Evolutionary conservation across 2,888 invertebrate species (phyloP), one percentile per base, ranked within the genome.

Genomic region (Hetaerina titia): DNA sequence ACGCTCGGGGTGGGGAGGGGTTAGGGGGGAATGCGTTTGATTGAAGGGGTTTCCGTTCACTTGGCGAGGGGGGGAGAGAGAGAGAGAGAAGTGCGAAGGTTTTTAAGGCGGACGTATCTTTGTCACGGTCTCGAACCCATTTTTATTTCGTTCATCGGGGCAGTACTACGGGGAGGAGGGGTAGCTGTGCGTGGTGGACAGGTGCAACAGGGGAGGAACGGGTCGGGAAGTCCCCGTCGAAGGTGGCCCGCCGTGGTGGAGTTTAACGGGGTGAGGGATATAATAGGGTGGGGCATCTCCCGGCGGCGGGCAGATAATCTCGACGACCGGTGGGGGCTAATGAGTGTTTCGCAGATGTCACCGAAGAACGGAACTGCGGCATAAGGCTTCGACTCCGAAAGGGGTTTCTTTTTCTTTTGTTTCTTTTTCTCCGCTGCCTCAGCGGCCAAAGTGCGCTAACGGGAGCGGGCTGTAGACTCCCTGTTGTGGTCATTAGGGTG

Each of bases 331-430:
- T 19, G 81, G 31, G 25, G 81, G 22, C 69, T 92, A 92, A 92
- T 92, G 92, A 92, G 92, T 45, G 92, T 74, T 64, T 56, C 74
- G 92, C 92, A 92, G 69, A 92, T 92, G 92, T 92, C 92, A 90
- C 90, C 64, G 90, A 56, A 9, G 63, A 69, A 57, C 92, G 92
- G 92, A 90, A 90, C 90, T 45, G 64, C 90, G 90, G 90, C 64
- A 90, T 31, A 92, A 92, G 92, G 92, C 56, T 69, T 69, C 17
- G 60, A 45, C 45, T 81, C 31, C 31, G 25, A 25, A 31, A 81
- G 13, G 81, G 31, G 31, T 25, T 31, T 31, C 31, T 31, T 31
- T n/a, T 81, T 0, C 25, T 11, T 81, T 15, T 81, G 31, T 15
- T 81, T 25, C 8, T 11, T 31, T 11, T 31, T 25, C 31, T 25